Conservation (phyloP, 2,888 invertebrate genomes). For the Ischnura elegans region DNA sequence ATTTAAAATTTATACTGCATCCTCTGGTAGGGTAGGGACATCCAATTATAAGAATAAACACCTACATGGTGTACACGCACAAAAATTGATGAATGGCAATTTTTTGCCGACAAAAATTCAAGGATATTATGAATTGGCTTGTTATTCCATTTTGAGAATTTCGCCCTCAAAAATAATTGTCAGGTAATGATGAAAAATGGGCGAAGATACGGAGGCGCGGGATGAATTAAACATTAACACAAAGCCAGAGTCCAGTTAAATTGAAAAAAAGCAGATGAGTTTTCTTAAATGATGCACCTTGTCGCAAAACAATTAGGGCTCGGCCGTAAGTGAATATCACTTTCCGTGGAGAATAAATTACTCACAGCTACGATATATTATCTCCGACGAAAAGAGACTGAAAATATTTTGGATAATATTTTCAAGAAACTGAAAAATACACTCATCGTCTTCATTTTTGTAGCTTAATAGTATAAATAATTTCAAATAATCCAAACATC, state of each 20-base stretch:
- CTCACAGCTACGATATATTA: slow-evolving; percentile 3
- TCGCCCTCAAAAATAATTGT: neutral
- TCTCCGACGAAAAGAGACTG: neutral
- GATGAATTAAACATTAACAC: slow-evolving; percentile 55
- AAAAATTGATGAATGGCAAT: neutral
- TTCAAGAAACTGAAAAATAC: neutral
- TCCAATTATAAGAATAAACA: no score
- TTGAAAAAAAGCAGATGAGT: slow-evolving; percentile 14
- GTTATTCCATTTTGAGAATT: neutral
- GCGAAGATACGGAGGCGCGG: neutral
- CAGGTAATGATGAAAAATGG: slow-evolving; percentile 35
- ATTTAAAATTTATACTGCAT: no score
- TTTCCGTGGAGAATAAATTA: neutral
- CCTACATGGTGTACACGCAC: no score
- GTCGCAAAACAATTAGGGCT: neutral
- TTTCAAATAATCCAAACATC: no score
- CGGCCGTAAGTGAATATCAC: slow-evolving; percentile 24
- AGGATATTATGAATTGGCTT: neutral
- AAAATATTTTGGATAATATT: neutral
- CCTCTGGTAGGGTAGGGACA: no score
- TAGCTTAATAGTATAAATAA: no score
- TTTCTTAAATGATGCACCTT: neutral
- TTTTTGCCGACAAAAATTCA: neutral
- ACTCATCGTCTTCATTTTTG: neutral
- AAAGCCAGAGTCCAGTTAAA: slow-evolving; percentile 44